A percentile compares a stretch with the other conserved stretches of the same genome.
Conservation (phyloP, 2,888 invertebrate genomes). For the Xylocampa areola region DNA sequence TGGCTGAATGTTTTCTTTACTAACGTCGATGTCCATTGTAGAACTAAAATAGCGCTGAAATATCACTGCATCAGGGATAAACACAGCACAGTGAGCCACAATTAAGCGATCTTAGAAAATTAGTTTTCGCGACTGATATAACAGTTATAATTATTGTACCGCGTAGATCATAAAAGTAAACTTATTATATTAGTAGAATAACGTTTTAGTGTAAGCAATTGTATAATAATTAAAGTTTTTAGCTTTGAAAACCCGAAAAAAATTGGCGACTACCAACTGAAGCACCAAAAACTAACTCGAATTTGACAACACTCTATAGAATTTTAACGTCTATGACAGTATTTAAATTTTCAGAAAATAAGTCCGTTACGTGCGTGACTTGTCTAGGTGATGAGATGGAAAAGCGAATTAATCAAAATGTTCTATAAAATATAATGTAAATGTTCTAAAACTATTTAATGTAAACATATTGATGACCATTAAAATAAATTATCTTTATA, state of each 20-base stretch:
- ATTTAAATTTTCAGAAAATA: conserved; percentile 76
- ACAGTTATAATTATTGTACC: conserved; percentile 53
- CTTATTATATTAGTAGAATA: conserved; percentile 54
- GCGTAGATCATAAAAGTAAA: conserved; percentile 52
- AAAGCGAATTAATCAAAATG: no score
- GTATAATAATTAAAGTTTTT: conserved; percentile 64
- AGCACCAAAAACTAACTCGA: conserved; percentile 82
- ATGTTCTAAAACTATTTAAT: no score
- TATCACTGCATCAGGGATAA: conserved; percentile 84
- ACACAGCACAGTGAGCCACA: conserved; percentile 80
- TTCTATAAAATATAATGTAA: no score
- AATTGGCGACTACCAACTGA: conserved; percentile 84
- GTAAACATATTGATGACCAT: no score
- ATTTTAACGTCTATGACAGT: conserved; percentile 72
- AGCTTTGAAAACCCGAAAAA: conserved; percentile 80
- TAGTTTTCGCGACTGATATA: conserved; percentile 58
- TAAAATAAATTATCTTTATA: no score
- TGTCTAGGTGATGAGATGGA: no score
- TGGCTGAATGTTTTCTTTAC: conserved; percentile 99
- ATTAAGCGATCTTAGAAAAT: conserved; percentile 73
- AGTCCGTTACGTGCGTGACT: conserved; percentile 61
- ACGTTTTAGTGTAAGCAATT: conserved; percentile 49
- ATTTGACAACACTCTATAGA: conserved; percentile 82
- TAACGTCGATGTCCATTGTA: conserved; percentile 93
- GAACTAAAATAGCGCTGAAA: conserved; percentile 73